Evolutionary conservation across 53 echinoderm and acorn worm genomes (phyloP).

Genomic region (Stichopus horrens): DNA sequence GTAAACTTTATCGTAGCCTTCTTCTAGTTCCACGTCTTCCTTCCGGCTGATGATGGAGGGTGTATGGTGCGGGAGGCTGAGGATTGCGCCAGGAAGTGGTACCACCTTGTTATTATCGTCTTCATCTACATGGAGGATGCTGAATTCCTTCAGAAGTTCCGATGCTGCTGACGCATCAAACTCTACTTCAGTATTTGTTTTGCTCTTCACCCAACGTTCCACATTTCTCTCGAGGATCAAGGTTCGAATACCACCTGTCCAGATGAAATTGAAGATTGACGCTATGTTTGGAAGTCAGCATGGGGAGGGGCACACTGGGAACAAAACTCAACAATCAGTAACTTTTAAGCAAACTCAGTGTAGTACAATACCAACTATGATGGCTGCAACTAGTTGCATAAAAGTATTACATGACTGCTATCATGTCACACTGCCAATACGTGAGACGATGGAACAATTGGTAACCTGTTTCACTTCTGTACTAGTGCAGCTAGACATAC

Average conservation of each 20-base stretch:
- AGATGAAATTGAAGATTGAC: not conserved
- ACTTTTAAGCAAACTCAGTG: too few species aligned
- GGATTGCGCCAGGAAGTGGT: slow-evolving; percentile 70
- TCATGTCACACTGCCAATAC: too few species aligned
- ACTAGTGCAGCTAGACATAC: too few species aligned
- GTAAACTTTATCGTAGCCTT: slow-evolving; percentile 82
- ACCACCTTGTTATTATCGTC: slow-evolving; percentile 68
- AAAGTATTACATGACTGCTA: too few species aligned
- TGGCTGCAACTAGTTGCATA: too few species aligned
- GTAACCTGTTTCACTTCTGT: too few species aligned
- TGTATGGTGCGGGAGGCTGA: slow-evolving; percentile 71
- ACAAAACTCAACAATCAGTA: too few species aligned
- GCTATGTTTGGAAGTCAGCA: too few species aligned
- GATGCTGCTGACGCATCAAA: slow-evolving; percentile 78
- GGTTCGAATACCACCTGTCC: slow-evolving; percentile 73
- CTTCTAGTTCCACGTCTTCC: slow-evolving; percentile 86
- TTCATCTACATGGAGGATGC: slow-evolving; percentile 69
- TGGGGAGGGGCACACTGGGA: too few species aligned
- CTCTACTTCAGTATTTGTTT: slow-evolving; percentile 64
- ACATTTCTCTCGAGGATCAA: slow-evolving; percentile 74
- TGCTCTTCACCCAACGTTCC: slow-evolving; percentile 79
- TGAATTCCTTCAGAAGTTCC: slow-evolving; percentile 70
- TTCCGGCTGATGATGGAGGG: slow-evolving; percentile 75
- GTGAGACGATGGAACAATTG: too few species aligned
- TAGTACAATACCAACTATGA: too few species aligned